phyloP scores from a whole-genome alignment of 2,113 vertebrate genomes.

The Menura novaehollandiae region DNA sequence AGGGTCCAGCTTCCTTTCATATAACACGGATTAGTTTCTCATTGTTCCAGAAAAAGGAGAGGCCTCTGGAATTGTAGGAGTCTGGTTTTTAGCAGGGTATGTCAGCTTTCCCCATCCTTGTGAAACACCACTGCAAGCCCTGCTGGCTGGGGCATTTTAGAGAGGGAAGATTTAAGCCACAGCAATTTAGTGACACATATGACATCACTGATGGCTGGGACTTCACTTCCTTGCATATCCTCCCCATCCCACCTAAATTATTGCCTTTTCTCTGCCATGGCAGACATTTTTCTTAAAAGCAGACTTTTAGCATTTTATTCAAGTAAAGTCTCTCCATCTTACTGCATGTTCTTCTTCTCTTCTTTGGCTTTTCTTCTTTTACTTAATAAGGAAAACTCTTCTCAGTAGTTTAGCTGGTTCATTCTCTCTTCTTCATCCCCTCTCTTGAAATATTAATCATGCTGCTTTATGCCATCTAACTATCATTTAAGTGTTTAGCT shows the following conservation, averaged over 20 bases:
- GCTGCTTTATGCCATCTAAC: neutral
- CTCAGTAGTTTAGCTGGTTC: neutral
- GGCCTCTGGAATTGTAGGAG: neutral
- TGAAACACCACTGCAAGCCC: neutral
- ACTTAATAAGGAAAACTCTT: neutral
- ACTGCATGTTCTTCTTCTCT: neutral
- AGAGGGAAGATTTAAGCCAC: neutral
- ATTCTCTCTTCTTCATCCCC: neutral
- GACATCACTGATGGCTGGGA: neutral
- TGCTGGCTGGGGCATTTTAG: neutral
- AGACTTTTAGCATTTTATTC: neutral
- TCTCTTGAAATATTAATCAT: neutral
- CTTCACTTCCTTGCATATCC: neutral
- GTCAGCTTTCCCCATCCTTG: neutral
- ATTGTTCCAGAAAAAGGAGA: neutral
- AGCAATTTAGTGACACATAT: neutral
- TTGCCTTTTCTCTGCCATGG: neutral
- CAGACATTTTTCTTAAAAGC: neutral
- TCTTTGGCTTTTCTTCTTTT: neutral
- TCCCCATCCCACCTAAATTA: neutral
- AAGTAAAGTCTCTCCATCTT: accelerated
- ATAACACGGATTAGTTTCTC: neutral
- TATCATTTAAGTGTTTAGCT: neutral
- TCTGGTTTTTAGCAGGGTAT: neutral
- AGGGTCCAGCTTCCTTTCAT: neutral